phyloP scores from a whole-genome alignment of 2,888 invertebrate species.

The Drosophila mimica region DNA sequence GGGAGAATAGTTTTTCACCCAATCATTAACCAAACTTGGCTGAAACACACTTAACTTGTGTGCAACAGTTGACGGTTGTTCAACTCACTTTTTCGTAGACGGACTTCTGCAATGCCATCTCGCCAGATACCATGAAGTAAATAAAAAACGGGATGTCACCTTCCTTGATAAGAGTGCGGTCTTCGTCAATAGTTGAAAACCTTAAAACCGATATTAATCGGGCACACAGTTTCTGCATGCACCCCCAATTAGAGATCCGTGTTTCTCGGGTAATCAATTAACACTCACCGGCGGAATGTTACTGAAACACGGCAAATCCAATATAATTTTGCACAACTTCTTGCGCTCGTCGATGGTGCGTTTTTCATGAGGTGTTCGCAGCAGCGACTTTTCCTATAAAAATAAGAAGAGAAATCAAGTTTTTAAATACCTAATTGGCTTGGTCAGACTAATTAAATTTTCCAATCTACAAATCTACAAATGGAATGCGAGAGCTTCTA shows the following conservation, averaged over 20 bases:
- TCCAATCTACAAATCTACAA: too few relatives aligned
- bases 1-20: neutral
- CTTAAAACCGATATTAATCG: constrained; percentile 87
- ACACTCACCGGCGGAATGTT: constrained; percentile 86
- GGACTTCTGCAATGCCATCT: constrained; percentile 83
- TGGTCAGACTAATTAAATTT: too few relatives aligned
- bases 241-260: neutral
- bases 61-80: neutral
- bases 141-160: constrained; percentile 87
- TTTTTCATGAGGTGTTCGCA: constrained; percentile 86
- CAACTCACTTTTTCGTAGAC: constrained; percentile 76
- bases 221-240: constrained; percentile 87
- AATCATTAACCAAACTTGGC: too few relatives aligned
- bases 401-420: neutral
- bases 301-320: constrained; percentile 88
- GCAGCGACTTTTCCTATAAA: constrained; percentile 87
- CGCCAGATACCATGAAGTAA: constrained; percentile 89
- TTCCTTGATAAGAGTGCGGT: constrained; percentile 88
- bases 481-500: too few relatives aligned
- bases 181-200: constrained; percentile 88
- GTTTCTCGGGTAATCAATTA: too few relatives aligned
- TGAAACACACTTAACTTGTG: neutral
- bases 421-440: neutral
- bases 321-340: constrained; percentile 87
- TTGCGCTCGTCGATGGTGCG: constrained; percentile 88